phyloP scores from a whole-genome alignment of 2,888 invertebrate species.

The Lobophora halterata region DNA sequence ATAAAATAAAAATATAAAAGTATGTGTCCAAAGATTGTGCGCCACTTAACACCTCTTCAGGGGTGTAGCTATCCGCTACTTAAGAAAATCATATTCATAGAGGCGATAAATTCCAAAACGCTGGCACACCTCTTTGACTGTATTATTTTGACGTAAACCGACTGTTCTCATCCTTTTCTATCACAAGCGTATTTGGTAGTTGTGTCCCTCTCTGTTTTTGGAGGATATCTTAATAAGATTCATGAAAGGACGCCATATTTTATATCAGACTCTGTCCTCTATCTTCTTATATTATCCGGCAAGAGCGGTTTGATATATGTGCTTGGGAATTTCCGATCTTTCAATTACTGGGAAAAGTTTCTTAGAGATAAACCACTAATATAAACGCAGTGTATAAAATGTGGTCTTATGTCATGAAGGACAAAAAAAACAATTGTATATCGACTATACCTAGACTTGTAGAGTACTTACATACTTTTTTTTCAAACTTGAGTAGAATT shows the following conservation, averaged over 20 bases:
- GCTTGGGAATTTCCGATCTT: constrained; percentile 79
- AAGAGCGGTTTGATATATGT: constrained; percentile 77
- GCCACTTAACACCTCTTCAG: constrained; percentile 61
- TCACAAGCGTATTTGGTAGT: constrained; percentile 35
- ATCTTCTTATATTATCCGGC: constrained; percentile 81
- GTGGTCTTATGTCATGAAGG: too few relatives aligned
- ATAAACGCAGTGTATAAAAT: too few relatives aligned
- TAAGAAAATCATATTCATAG: constrained; percentile 80
- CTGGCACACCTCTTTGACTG: constrained; percentile 75
- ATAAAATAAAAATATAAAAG: background rate
- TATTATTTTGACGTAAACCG: constrained; percentile 79
- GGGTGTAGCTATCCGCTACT: constrained; percentile 68
- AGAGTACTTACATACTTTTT: too few relatives aligned
- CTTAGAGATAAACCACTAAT: constrained; percentile 43
- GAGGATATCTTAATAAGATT: constrained; percentile 91
- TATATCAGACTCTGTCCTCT: constrained; percentile 85
- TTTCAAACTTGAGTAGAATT: too few relatives aligned
- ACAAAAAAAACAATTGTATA: too few relatives aligned
- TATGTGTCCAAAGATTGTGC: constrained; percentile 42
- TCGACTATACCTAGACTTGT: too few relatives aligned
- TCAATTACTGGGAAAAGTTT: constrained; percentile 71
- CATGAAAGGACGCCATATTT: constrained; percentile 92
- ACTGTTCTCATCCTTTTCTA: constrained; percentile 46
- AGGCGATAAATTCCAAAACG: constrained; percentile 69
- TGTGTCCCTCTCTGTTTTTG: constrained; percentile 74